These are phyloP conservation scores for Aleadryas rufinucha DNA, from an alignment of 2,113 vertebrate species.

Conservation along the genomic window DNA sequence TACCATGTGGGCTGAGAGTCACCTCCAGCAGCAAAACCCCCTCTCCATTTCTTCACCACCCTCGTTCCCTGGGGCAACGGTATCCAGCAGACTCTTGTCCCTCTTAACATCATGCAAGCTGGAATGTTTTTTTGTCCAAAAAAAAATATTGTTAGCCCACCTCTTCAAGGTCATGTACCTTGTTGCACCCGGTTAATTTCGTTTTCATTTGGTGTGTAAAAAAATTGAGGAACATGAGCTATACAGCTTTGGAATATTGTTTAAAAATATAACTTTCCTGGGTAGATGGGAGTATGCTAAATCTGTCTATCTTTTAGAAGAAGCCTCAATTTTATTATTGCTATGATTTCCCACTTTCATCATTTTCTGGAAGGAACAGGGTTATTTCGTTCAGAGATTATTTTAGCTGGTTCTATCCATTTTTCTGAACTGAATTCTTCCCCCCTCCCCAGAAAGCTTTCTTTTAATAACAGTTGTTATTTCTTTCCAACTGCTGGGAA, in stretches of 20 bases:
- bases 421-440: neutral
- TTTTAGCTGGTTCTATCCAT: neutral
- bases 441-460: neutral
- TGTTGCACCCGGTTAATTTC: neutral
- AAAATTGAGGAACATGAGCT: neutral
- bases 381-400: neutral
- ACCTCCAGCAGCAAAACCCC: neutral
- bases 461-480: conserved; percentile 48
- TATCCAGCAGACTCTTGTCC: neutral
- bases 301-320: neutral
- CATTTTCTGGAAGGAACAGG: neutral
- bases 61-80: neutral
- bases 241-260: neutral
- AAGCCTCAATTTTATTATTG: neutral
- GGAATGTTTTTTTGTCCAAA: neutral
- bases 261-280: neutral
- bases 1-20: neutral
- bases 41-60: neutral
- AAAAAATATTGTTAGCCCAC: neutral
- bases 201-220: neutral
- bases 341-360: neutral
- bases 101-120: neutral
- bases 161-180: neutral
- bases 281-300: neutral
- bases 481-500: conserved; percentile 31